Conservation (phyloP, 37 sponge, comb jelly and placozoan species). For the Beroe ovata region DNA sequence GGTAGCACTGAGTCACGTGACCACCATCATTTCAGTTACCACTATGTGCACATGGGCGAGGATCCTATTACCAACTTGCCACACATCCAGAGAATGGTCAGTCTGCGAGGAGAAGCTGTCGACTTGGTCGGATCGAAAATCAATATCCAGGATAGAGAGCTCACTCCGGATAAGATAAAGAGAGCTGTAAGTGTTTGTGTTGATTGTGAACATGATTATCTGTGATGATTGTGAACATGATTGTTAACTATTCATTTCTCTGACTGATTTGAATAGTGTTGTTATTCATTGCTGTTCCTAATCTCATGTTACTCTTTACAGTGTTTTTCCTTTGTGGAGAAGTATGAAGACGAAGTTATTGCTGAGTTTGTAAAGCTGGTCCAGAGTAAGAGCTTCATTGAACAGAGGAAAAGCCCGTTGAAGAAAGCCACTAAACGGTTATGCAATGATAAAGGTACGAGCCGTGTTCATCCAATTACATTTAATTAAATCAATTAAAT, state of each 20-base stretch:
- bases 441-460: conserved; percentile 54
- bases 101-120: conserved; percentile 31
- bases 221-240: too few relatives aligned
- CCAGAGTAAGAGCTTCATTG: conserved; percentile 61
- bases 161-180: conserved; percentile 56
- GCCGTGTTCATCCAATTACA: background rate
- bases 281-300: too few relatives aligned
- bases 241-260: too few relatives aligned
- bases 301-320: too few relatives aligned
- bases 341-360: conserved; percentile 52
- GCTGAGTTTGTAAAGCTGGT: conserved; percentile 57
- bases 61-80: conserved; percentile 49
- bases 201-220: too few relatives aligned
- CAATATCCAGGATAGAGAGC: conserved; percentile 49
- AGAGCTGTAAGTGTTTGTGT: conserved; percentile 27
- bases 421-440: conserved; percentile 39
- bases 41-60: conserved; percentile 56
- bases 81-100: conserved; percentile 45
- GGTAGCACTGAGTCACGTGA: too few relatives aligned
- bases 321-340: conserved; percentile 65
- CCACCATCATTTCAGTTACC: conserved; percentile 30
- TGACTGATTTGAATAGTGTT: too few relatives aligned
- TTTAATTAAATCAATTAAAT: background rate
- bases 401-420: conserved; percentile 51
- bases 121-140: conserved; percentile 33